Conservation (phyloP, 2,888 invertebrate genomes). For the Philaethria dido region DNA sequence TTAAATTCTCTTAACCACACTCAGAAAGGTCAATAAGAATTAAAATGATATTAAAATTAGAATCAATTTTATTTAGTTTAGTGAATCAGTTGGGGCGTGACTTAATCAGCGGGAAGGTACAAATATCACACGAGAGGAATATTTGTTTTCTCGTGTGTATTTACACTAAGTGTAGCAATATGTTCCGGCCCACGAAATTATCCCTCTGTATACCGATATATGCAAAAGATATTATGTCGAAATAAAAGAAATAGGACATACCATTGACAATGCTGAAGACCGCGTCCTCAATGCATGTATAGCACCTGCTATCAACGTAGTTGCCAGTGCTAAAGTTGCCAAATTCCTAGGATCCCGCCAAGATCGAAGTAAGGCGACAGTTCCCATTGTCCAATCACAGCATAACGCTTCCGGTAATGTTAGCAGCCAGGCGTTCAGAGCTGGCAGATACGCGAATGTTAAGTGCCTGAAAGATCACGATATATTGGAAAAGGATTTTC, state of each 20-base stretch:
- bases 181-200: too few relatives aligned
- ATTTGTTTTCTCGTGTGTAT: too few relatives aligned
- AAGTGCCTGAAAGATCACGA: conserved; percentile 85
- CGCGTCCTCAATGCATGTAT: conserved; percentile 73
- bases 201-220: too few relatives aligned
- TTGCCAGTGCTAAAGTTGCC: conserved; percentile 88
- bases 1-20: not conserved
- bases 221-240: not conserved
- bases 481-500: not conserved
- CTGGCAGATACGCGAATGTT: conserved; percentile 96
- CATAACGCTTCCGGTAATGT: conserved; percentile 95
- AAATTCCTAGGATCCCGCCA: conserved; percentile 92
- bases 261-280: conserved; percentile 78
- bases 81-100: too few relatives aligned
- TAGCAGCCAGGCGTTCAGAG: conserved; percentile 95
- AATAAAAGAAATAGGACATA: conserved; percentile 46
- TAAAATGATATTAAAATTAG: not conserved
- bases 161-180: too few relatives aligned
- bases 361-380: conserved; percentile 92
- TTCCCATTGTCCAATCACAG: conserved; percentile 99
- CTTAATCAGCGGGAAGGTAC: too few relatives aligned
- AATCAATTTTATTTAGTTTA: too few relatives aligned
- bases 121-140: too few relatives aligned
- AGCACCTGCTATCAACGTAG: conserved; percentile 83
- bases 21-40: not conserved